Conservation (phyloP, 2,113 vertebrate species). For the Oplegnathus fasciatus region DNA sequence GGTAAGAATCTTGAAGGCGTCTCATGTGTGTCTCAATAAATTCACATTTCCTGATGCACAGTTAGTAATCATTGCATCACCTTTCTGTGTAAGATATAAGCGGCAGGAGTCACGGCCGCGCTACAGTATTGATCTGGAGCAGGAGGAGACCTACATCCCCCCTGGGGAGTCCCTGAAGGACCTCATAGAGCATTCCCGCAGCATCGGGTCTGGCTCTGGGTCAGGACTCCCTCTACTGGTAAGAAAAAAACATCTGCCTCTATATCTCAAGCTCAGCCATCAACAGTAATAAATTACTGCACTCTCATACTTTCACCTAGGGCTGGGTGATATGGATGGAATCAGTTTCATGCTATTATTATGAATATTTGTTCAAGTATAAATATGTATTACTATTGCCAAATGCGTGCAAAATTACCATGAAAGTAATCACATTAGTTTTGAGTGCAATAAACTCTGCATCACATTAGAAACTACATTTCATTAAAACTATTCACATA, state of each 20-base stretch:
- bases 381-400: background rate
- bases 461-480: background rate
- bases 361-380: background rate
- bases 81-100: constrained; percentile 86
- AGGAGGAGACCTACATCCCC: constrained; percentile 94
- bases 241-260: constrained; percentile 60
- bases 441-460: background rate
- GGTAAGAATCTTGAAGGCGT: constrained; percentile 80
- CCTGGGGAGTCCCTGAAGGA: constrained; percentile 95
- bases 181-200: constrained; percentile 95
- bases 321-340: background rate
- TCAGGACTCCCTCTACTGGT: constrained; percentile 99
- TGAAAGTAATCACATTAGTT: background rate
- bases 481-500: too few species aligned
- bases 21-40: background rate
- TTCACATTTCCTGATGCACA: background rate
- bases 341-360: background rate
- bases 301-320: background rate
- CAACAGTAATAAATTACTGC: background rate
- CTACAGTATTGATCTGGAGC: constrained; percentile 94
- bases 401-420: background rate
- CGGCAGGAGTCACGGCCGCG: constrained; percentile 90
- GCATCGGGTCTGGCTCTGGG: constrained; percentile 96
- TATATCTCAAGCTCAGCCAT: background rate
- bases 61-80: background rate